Base-by-base conservation (phyloP, 2,888 invertebrate genomes). In the Leptopilina myrica region DNA sequence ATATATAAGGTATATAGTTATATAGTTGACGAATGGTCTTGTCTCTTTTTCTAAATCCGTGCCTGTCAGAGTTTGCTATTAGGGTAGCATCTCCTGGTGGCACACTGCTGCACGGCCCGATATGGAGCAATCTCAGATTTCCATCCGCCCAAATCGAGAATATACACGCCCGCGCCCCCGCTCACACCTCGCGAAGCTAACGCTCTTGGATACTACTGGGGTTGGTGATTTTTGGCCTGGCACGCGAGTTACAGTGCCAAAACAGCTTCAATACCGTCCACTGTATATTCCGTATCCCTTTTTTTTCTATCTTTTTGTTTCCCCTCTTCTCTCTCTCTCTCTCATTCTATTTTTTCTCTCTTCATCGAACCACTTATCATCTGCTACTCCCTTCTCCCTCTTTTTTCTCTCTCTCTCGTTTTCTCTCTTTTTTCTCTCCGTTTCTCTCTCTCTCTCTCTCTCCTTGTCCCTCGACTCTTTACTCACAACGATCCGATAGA, bases 71-170 rank as follows among this genome's bases (percentile, higher is more conserved):
- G 85, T 86, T 86, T 88, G 90, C 90, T 89, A 88, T 88, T 89
- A 88, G 88, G 85, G 88, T n/a, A 87, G 88, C 88, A 87, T 86
- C 86, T 86, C 86, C 84, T 87, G 83, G 82, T 81, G 85, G 89
- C 86, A 88, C 89, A 88, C 89, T 89, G 88, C 92, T 91, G 20
- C 92, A 93, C 93, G 92, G 92, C 94, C 94, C 93, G 93, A 94
- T 94, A 94, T 93, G 94, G 94, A 92, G 93, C 94, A 94, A 94
- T 94, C 94, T 94, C 94, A 93, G 93, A 93, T 94, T 94, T 94
- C 94, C 92, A 92, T 92, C 93, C 93, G 92, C 92, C 94, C 94
- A 94, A 94, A 94, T 94, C 93, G 92, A 94, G 94, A 93, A 93
- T 93, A 93, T 93, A 90, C 43, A 43, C 91, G 90, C 90, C 91